Evolutionary conservation across 2,113 vertebrate species (phyloP), one percentile per base, ranked within the genome.

Genomic region (Anseranas semipalmata): DNA sequence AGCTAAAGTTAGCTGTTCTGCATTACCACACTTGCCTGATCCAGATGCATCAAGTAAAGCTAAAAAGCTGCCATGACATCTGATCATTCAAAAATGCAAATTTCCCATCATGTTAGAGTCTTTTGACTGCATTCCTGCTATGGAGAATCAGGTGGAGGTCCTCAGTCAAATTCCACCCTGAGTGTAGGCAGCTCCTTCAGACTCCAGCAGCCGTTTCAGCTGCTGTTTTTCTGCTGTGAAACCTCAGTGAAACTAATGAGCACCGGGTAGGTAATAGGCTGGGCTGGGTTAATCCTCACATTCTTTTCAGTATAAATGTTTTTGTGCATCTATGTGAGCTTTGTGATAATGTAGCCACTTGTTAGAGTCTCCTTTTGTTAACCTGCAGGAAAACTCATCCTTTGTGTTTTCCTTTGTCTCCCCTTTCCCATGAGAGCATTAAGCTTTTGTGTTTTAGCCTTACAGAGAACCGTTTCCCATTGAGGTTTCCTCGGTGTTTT

Each of bases 251-350:
- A 56, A 2, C 9, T 33, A 1, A 1, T 21, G 14, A 75, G 6
- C 0, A 9, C 4, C 3, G 8, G 1, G 3, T 7, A 70, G 62
- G 33, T 78, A 89, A 35, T 2, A 24, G 60, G 25, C 32, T 1
- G 7, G 59, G 28, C 15, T 89, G 48, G 8, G 12, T 9, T 62
- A 56, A 33, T 33, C 21, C 28, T 39, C 4, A 3, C 1, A 0
- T 50, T 48, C 0, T 6, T 77, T 77, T 80, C 15, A 27, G 14
- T 62, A 2, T 13, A 37, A 55, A 7, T 73, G 35, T 10, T 71
- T 89, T 85, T 62, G 43, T 68, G 35, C 1, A 11, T 43, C 28
- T 79, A 3, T 35, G 15, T 53, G 58, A 88, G 32, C 10, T 88
- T 83, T 80, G 50, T 62, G 53, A 20, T 30, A 18, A 7, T 11